Conservation (phyloP, 2,797 vertebrate species). For the Tokudaia tokunoshimensis region DNA sequence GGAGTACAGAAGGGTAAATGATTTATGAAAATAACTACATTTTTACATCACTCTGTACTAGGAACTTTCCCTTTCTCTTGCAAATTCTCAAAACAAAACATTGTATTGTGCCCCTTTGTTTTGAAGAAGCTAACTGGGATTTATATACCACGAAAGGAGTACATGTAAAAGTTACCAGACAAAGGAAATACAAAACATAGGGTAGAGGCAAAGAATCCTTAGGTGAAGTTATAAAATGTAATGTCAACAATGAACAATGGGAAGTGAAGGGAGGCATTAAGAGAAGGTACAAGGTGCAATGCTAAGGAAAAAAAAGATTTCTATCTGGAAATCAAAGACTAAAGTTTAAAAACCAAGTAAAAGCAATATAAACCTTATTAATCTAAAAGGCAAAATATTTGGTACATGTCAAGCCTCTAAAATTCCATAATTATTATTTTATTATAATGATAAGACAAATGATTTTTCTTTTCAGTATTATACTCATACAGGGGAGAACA, state of each 20-base stretch:
- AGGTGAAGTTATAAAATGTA: background rate
- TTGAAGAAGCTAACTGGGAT: background rate
- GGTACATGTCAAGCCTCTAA: slow-evolving; percentile 22
- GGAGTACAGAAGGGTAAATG: background rate
- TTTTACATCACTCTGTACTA: background rate
- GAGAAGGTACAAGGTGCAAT: background rate
- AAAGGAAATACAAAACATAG: background rate
- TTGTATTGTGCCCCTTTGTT: background rate
- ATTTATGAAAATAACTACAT: background rate
- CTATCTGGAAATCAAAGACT: background rate
- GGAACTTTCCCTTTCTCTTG: background rate
- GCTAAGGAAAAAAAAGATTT: background rate
- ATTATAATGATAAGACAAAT: slow-evolving; percentile 73
- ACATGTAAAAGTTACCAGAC: background rate
- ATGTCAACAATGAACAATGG: background rate
- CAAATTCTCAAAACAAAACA: background rate
- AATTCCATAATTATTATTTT: slow-evolving; percentile 51
- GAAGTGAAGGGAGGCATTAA: background rate
- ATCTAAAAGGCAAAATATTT: background rate
- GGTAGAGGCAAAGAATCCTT: background rate
- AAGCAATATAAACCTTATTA: background rate
- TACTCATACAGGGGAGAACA: slow-evolving; percentile 70
- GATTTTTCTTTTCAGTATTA: slow-evolving; percentile 57
- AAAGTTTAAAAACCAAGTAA: slow-evolving; percentile 25
- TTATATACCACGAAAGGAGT: background rate